Base-by-base conservation (phyloP, 2,113 vertebrate genomes). In the Brachyhypopomus gauderio region DNA sequence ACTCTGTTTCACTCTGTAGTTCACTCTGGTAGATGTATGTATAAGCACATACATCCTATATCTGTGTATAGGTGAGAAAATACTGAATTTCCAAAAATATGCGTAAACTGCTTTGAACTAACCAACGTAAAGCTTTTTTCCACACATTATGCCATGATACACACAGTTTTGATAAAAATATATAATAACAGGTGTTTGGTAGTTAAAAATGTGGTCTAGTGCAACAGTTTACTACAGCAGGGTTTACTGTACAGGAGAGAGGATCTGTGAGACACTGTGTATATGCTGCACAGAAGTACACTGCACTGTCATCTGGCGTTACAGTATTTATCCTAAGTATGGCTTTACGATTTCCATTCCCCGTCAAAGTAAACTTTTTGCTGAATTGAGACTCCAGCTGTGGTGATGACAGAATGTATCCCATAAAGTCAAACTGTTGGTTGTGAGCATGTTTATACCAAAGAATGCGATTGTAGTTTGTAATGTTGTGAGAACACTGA, bases 211-310 rank as follows among this genome's bases (percentile, higher is more conserved):
- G 58, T 72, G 58, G 36, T 12, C 20, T 30, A 56, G 20, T 62
- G 20, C 5, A n/a, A 16, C 17, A 48, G 16, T 27, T 55, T 66
- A 16, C 17, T 7, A 52, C 19, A 3, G 3, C 41, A 22, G 25
- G 63, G 70, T 81, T 90, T 91, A 89, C 86, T 89, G 89, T 86
- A 82, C 2, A 74, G 80, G 59, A 63, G 34, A 5, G 4, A 77
- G 72, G n/a, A 34, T 20, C 19, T 83, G 12, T 87, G 77, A 58
- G 67, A 17, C 78, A 85, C 82, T 77, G 85, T 89, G 86, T 12
- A 56, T 5, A 58, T 22, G 81, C 84, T 66, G 86, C 85, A 74
- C 87, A 88, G 77, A 87, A 87, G 58, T 88, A 89, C 25, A 75
- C 85, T 30, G 80, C 86, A 0, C 59, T 86, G 77, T 92, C 86